These are phyloP conservation scores for Sibirionetta formosa DNA, from an alignment of 2,797 vertebrate genomes.

Conservation along the genomic window DNA sequence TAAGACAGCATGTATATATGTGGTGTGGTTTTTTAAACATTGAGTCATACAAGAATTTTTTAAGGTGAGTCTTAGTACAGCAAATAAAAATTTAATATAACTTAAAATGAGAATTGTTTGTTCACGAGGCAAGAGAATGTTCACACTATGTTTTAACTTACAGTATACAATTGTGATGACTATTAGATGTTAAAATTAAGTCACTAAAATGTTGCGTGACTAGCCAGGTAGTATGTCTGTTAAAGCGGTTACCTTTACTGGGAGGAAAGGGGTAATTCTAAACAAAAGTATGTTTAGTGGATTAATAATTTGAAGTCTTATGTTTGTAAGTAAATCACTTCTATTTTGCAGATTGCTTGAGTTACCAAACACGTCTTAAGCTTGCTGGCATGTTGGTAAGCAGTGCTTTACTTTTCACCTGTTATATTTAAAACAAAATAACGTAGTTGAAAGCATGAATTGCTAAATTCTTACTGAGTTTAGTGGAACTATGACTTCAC, in stretches of 20 bases:
- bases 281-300: not conserved
- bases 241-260: not conserved
- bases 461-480: not conserved
- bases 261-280: not conserved
- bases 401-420: constrained; percentile 27
- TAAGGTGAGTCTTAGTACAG: not conserved
- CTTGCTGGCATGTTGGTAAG: constrained; percentile 96
- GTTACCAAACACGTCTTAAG: constrained; percentile 89
- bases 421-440: not conserved
- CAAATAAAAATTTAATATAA: not conserved
- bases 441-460: not conserved
- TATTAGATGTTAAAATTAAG: not conserved
- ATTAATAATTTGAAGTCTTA: not conserved
- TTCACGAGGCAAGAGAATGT: not conserved
- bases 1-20: not conserved
- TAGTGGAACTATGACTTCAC: not conserved
- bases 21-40: not conserved
- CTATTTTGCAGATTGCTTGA: constrained; percentile 88
- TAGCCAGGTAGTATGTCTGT: not conserved
- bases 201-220: not conserved
- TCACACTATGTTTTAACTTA: not conserved
- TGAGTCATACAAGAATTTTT: not conserved
- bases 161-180: not conserved
- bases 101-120: not conserved
- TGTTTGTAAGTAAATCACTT: constrained; percentile 15